Base-by-base conservation (phyloP, 2,888 invertebrate species). In the Nomada hirtipes region DNA sequence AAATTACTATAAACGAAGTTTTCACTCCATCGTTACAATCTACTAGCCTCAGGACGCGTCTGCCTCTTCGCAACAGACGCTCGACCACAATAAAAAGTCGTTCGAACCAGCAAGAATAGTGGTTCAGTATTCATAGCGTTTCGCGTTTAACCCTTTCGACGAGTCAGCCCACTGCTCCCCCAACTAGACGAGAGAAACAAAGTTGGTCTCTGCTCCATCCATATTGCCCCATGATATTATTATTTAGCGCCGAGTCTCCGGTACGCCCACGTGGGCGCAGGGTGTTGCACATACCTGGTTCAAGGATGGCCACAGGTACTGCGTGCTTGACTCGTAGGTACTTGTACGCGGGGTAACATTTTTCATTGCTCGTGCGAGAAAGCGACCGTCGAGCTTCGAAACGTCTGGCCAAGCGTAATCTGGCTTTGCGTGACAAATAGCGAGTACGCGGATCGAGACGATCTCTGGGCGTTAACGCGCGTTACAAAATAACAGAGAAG, bases 251-350 rank as follows among this genome's bases (percentile, higher is more conserved):
- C 36, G 1, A 26, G 68, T 29, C 36, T 36, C 36, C 36, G 36
- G 7, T 23, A 68, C 75, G 75, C 75, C 68, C 36, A 75, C 68
- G 53, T 52, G 20, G 29, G 53, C 63, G 61, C 44, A 68, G 36
- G 61, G n/a, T 29, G 76, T 47, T 70, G 36, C 76, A 68, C 36
- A 68, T 69, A 69, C 55, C 23, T 15, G n/a, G 23, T 23, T 20
- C 44, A 69, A 29, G 61, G 47, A 74, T 23, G 50, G 67, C 42
- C 60, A 67, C 60, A 42, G 9, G 74, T 7, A 7, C 36, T 36
- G 60, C 53, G 68, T 20, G 44, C 42, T 42, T 60, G 63, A 64
- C 42, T 55, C 72, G 29, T 20, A 20, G 20, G 20, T 50, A 23
- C 59, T 50, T 23, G 36, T 4, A 36, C 36, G 7, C 36, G 65